These are phyloP conservation scores for Phengaris arion DNA, from an alignment of 2,888 invertebrate genomes.

Conservation along the genomic window DNA sequence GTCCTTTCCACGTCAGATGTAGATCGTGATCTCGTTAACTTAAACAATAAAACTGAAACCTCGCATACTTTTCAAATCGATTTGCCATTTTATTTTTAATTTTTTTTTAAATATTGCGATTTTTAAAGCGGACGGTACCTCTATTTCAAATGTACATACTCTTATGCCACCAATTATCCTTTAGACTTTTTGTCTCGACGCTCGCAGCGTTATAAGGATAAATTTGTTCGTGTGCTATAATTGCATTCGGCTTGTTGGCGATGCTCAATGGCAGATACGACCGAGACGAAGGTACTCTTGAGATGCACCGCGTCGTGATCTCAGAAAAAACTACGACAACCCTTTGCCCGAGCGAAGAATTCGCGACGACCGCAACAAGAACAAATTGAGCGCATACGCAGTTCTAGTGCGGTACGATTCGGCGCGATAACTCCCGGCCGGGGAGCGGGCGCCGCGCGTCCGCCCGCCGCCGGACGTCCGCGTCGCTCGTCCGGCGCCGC, in stretches of 20 bases:
- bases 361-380: constrained; percentile 75
- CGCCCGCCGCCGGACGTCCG: constrained; percentile 50
- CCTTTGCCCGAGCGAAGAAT: constrained; percentile 72
- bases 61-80: not conserved
- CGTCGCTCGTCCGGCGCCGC: constrained; percentile 34
- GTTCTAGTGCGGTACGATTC: constrained; percentile 77
- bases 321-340: constrained; percentile 68
- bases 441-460: constrained; percentile 59
- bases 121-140: not conserved
- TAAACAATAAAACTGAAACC: constrained; percentile 31
- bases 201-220: constrained; percentile 37
- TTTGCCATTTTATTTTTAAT: not conserved
- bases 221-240: constrained; percentile 52
- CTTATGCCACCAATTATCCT: constrained; percentile 6
- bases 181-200: not conserved
- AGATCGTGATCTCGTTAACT: constrained; percentile 32
- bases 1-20: constrained; percentile 30
- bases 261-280: constrained; percentile 53
- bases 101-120: not conserved
- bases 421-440: constrained; percentile 73
- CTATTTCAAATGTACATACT: not conserved
- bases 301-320: constrained; percentile 49
- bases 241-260: constrained; percentile 43
- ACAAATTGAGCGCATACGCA: constrained; percentile 76
- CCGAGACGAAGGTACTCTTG: constrained; percentile 29